These are phyloP conservation scores for Lampris incognitus DNA, from an alignment of 2,113 vertebrate genomes.

Conservation along the genomic window DNA sequence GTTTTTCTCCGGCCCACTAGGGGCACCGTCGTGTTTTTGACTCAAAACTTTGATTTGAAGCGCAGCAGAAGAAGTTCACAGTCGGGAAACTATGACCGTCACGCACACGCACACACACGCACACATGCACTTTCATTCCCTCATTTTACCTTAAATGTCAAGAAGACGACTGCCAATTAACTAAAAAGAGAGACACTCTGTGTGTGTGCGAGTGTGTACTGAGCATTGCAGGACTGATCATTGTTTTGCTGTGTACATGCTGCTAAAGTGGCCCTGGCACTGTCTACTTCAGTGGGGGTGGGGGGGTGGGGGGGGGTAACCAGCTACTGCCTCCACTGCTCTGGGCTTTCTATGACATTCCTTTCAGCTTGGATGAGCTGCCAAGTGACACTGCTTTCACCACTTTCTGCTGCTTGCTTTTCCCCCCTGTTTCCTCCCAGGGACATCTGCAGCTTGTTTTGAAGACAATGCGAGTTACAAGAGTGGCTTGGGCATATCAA, in stretches of 20 bases:
- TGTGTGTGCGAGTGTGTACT: conserved; percentile 10
- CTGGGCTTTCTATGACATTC: conserved; percentile 68
- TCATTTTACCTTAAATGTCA: conserved; percentile 63
- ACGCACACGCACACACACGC: conserved; percentile 12
- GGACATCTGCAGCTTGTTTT: background rate
- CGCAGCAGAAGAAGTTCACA: no score
- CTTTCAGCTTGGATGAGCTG: conserved; percentile 65
- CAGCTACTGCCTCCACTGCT: conserved; percentile 66
- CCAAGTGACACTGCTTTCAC: conserved; percentile 67
- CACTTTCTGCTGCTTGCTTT: conserved; percentile 26
- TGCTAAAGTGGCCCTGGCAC: conserved; percentile 49
- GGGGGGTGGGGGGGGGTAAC: conserved; percentile 64
- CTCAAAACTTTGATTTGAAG: no score
- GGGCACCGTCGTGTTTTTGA: no score
- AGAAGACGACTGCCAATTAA: conserved; percentile 25
- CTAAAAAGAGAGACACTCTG: conserved; percentile 31
- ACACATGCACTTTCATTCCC: no score
- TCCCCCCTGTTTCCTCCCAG: background rate
- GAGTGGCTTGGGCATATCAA: background rate
- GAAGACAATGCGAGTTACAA: background rate
- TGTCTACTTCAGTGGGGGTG: conserved; percentile 64
- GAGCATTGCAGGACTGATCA: conserved; percentile 35
- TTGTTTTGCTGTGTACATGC: conserved; percentile 63
- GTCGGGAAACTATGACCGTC: background rate
- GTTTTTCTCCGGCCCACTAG: no score